Percentiles rank a stretch among this genome's conserved stretches.
These are phyloP conservation scores for Caenorhabditis inopinata DNA, from an alignment of 1,140 invertebrate genomes.

Conservation along the genomic window DNA sequence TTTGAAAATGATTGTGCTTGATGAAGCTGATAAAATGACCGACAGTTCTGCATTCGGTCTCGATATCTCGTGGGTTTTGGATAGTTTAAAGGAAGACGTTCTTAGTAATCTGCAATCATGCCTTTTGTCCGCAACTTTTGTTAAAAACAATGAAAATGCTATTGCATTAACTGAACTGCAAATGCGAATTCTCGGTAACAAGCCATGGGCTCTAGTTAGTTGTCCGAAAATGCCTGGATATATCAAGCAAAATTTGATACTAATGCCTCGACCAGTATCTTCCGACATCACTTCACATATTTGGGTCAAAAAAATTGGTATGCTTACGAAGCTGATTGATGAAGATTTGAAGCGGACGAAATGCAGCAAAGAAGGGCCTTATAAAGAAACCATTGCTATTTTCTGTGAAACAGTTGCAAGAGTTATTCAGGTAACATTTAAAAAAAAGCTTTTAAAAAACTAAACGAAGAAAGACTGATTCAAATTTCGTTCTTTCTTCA, in stretches of 20 bases:
- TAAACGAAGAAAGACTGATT: too few species aligned
- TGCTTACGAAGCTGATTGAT: not conserved
- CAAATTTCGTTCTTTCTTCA: too few species aligned
- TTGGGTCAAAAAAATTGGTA: not conserved
- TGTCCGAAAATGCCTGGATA: not conserved
- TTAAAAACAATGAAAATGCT: not conserved
- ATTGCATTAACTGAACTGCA: not conserved
- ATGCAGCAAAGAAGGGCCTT: not conserved
- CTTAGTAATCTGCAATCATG: not conserved
- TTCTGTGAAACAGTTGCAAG: conserved; percentile 7
- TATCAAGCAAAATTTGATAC: not conserved
- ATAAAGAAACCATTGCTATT: not conserved
- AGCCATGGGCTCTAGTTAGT: not conserved
- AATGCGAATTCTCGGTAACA: not conserved
- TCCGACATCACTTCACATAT: not conserved
- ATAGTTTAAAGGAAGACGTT: not conserved
- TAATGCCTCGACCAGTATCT: not conserved
- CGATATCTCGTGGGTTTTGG: not conserved
- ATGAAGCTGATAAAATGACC: conserved; percentile 21
- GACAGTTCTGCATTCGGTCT: not conserved
- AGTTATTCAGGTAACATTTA: not conserved
- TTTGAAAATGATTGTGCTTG: not conserved
- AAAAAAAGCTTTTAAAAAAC: too few species aligned
- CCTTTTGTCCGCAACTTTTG: not conserved
- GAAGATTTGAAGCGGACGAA: not conserved